Conservation (phyloP, 1,140 invertebrate species). For the Spodoptera litura region DNA sequence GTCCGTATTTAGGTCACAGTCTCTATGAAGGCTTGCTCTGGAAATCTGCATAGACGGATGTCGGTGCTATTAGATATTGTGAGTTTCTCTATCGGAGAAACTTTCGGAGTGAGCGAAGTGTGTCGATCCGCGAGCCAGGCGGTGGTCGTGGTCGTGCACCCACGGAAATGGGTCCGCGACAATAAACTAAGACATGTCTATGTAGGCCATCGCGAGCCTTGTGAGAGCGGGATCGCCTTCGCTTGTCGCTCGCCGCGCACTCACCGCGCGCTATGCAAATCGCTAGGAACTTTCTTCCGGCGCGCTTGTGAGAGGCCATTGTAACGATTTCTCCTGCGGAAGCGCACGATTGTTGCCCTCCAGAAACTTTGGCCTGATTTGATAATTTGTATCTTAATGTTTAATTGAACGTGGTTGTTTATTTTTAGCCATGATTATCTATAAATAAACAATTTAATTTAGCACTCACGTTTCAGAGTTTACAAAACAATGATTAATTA, state of each 20-base stretch:
- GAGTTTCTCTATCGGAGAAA: slow-evolving; percentile 84
- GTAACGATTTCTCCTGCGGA: slow-evolving; percentile 77
- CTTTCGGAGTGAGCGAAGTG: slow-evolving; percentile 82
- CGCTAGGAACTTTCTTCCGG: slow-evolving; percentile 82
- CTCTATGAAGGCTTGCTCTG: slow-evolving; percentile 78
- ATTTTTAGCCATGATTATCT: slow-evolving; percentile 12
- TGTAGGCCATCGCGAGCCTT: slow-evolving; percentile 72
- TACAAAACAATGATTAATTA: slow-evolving; percentile 10
- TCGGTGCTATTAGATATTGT: slow-evolving; percentile 82
- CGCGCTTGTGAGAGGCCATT: slow-evolving; percentile 67
- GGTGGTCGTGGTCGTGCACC: slow-evolving; percentile 72
- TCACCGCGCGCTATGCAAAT: slow-evolving; percentile 78
- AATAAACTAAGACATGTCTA: slow-evolving; percentile 81
- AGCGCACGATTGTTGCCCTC: slow-evolving; percentile 51
- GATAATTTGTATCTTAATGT: slow-evolving; percentile 18
- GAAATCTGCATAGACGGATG: slow-evolving; percentile 85
- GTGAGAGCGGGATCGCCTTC: slow-evolving; percentile 53
- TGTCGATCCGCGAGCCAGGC: slow-evolving; percentile 68
- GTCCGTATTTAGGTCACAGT: slow-evolving; percentile 76
- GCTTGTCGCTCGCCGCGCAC: slow-evolving; percentile 62
- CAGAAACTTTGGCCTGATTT: slow-evolving; percentile 51
- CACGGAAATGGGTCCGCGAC: slow-evolving; percentile 80
- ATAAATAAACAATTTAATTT: slow-evolving; percentile 31
- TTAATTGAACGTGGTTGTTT: slow-evolving; percentile 8
- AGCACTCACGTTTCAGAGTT: not conserved